Base-by-base conservation (phyloP, 2,797 vertebrate species). In the Cossypha heuglini region DNA sequence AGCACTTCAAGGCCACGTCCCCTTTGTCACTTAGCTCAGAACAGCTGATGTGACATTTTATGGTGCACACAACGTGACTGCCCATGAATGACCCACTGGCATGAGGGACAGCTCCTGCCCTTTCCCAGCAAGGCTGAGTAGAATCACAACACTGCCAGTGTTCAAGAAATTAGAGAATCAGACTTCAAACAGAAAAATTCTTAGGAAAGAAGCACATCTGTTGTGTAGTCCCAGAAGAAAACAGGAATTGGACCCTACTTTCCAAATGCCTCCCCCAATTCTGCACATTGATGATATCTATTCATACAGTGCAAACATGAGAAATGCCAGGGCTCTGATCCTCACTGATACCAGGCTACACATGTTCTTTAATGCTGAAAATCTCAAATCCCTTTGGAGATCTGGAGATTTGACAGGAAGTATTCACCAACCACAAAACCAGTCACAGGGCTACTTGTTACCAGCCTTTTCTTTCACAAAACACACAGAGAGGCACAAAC, bases 321-420 rank as follows among this genome's bases (percentile, higher is more conserved):
- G 75, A 88, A 90, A 90, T 59, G 61, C 88, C 93, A 90, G 48
- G 51, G 59, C 74, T 84, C 38, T 93, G 83, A 84, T 78, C 71
- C 77, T 62, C 71, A 22, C 58, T 71, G 88, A 90, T 29, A 80
- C 22, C 28, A 80, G 82, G 61, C 24, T 33, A 63, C 1, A 16
- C 26, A 9, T 17, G 22, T 85, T 78, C 64, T 82, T 86, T 51
- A 51, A 80, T 48, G 76, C 67, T 87, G 74, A 87, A 85, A 91
- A 77, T 69, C 63, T 82, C 38, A 5, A 92, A 91, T 89, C 55
- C 52, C 33, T 73, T 55, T 59, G 63, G 63, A 69, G 72, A 71
- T 25, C 26, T 63, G 55, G 63, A 69, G 72, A 71, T 25, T 24
- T 63, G 51, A 31, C 40, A 69, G 46, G 25, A 86, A 45, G 45